Evolutionary conservation across 2,888 invertebrate species (phyloP), one percentile per base, ranked within the genome.

Genomic region (Deroplatys truncata): DNA sequence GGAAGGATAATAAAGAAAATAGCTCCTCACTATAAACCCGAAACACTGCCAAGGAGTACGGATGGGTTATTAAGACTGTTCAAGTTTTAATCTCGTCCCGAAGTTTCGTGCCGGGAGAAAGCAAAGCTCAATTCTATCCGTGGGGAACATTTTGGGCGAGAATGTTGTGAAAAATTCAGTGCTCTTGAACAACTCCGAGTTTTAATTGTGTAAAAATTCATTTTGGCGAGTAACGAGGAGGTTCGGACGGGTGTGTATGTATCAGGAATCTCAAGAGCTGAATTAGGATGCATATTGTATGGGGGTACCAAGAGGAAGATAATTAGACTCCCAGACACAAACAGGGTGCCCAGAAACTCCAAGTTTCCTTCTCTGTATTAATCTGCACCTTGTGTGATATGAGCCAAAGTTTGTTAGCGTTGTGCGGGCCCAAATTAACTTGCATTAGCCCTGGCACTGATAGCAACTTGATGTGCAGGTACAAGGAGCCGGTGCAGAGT

Each of bases 261-360:
- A 87, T 87, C 87, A 35, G 82, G 82, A 83, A 29, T 83, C 87
- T 83, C 87, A n/a, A 25, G 87, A 87, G 87, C 35, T 87, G 56
- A 29, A 89, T 89, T 89, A 89, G 72, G 84, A 86, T 89, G 86
- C 89, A 89, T 89, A 89, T 89, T 89, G 87, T 49, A 89, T 89
- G 49, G 56, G 82, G 72, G 72, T 20, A 29, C 28, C 29, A 86
- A 82, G 84, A 29, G 29, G 56, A 72, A 72, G 56, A 72, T 72
- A 72, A 72, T 72, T 72, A 43, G 43, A 43, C 43, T 43, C 43
- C 43, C 43, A 72, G 56, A 72, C 56, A 72, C 56, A 72, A 72
- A 72, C 56, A 72, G 56, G 56, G 56, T 72, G 56, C 25, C 56
- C 56, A 72, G 56, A 72, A 72, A 72, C 56, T 72, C 56, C 56